A percentile compares a stretch with the other conserved stretches of the same genome.
These are phyloP conservation scores for Ostrea denselamellosa DNA, from an alignment of 1,140 invertebrate species.

Conservation along the genomic window DNA sequence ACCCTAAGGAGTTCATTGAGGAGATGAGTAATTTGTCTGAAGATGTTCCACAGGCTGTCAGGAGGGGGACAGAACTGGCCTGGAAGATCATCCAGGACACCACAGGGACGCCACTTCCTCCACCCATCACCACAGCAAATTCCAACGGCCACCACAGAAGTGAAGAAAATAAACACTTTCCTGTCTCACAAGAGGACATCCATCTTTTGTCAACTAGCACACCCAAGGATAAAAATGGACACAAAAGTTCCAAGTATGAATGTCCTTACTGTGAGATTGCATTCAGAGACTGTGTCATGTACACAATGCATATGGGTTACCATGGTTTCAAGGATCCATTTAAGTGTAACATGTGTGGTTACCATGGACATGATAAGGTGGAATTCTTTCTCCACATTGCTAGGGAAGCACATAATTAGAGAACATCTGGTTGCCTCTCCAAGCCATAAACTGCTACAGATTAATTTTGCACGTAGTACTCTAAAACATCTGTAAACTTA, in stretches of 20 bases:
- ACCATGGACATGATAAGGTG: slow-evolving; percentile 88
- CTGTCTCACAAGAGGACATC: background rate
- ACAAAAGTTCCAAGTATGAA: slow-evolving; percentile 78
- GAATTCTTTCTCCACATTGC: slow-evolving; percentile 96
- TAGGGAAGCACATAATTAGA: slow-evolving; percentile 85
- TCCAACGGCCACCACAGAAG: background rate
- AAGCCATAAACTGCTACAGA: background rate
- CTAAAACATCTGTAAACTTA: background rate
- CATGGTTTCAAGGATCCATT: slow-evolving; percentile 94
- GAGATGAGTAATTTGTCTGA: slow-evolving; percentile 54
- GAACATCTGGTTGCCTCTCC: background rate
- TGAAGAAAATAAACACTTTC: background rate
- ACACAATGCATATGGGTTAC: slow-evolving; percentile 97
- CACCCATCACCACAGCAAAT: background rate
- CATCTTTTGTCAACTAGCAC: slow-evolving; percentile 42
- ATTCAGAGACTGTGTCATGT: slow-evolving; percentile 94
- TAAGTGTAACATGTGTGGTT: slow-evolving; percentile 96
- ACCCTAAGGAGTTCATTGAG: slow-evolving; percentile 50
- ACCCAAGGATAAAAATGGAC: slow-evolving; percentile 36
- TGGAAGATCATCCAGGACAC: slow-evolving; percentile 66
- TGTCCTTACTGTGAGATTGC: slow-evolving; percentile 94
- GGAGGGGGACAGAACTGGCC: slow-evolving; percentile 68
- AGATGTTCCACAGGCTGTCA: slow-evolving; percentile 58
- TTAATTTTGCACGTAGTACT: background rate
- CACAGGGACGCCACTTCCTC: background rate